Conservation (phyloP, 2,888 invertebrate species). For the Graphium colonna region DNA sequence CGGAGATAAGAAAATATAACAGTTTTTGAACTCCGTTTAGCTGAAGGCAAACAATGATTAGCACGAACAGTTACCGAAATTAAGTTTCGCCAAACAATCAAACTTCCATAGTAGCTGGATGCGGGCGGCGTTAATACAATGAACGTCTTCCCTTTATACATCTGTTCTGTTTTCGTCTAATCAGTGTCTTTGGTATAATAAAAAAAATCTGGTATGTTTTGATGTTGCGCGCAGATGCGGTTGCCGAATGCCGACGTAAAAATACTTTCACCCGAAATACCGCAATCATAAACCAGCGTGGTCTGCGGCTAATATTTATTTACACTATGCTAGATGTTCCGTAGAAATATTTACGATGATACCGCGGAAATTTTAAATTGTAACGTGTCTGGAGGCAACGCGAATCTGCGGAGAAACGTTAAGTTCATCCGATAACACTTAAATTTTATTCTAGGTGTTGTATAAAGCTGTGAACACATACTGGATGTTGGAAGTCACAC, state of each 20-base stretch:
- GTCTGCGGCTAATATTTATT: slow-evolving; percentile 50
- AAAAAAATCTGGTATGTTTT: slow-evolving; percentile 34
- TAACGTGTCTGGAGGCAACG: slow-evolving; percentile 21
- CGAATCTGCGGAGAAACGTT: neutral
- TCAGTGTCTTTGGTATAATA: slow-evolving; percentile 39
- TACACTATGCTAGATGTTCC: slow-evolving; percentile 39
- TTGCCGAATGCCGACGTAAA: slow-evolving; percentile 48
- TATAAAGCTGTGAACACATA: too few species aligned
- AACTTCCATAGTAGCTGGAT: slow-evolving; percentile 6
- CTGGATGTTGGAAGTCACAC: too few species aligned
- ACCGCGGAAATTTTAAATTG: slow-evolving; percentile 28
- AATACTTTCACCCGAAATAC: slow-evolving; percentile 60
- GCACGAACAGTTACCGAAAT: slow-evolving; percentile 14
- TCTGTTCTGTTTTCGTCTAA: slow-evolving; percentile 24
- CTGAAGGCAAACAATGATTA: slow-evolving; percentile 16
- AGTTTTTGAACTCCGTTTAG: neutral
- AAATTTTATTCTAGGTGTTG: too few species aligned
- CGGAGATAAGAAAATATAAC: neutral
- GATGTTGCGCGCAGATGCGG: slow-evolving; percentile 42
- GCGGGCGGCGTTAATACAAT: slow-evolving; percentile 24
- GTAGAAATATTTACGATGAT: slow-evolving; percentile 42
- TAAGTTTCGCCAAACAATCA: slow-evolving; percentile 16
- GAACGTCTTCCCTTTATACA: slow-evolving; percentile 42
- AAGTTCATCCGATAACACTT: neutral
- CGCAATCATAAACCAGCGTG: slow-evolving; percentile 50